Evolutionary conservation across 2,797 vertebrate species (phyloP).

Genomic region (Ctenopoma kingsleyae): DNA sequence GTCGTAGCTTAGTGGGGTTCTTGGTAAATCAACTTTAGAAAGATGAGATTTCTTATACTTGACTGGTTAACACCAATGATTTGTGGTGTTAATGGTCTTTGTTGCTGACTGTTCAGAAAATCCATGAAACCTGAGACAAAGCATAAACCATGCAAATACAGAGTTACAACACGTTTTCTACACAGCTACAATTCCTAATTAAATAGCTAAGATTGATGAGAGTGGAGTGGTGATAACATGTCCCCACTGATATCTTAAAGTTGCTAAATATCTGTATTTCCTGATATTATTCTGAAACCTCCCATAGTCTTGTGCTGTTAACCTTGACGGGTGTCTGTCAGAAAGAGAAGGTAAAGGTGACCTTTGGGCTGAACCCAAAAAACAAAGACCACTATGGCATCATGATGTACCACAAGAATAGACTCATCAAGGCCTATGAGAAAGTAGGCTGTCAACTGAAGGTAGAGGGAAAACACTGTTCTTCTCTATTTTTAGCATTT

Average conservation of each 20-base stretch:
- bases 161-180: not conserved
- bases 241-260: no score
- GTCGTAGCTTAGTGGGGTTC: not conserved
- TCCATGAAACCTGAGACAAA: no score
- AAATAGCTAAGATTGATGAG: no score
- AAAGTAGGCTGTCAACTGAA: conserved; percentile 89
- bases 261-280: not conserved
- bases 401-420: conserved; percentile 91
- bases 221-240: no score
- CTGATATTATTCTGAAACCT: not conserved
- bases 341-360: conserved; percentile 89
- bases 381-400: conserved; percentile 85
- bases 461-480: conserved; percentile 57
- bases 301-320: not conserved
- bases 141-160: not conserved
- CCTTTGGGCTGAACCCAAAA: conserved; percentile 86
- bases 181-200: not conserved
- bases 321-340: conserved; percentile 69
- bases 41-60: not conserved
- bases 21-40: not conserved
- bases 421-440: conserved; percentile 88
- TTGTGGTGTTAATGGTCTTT: no score
- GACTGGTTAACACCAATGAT: no score
- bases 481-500: not conserved
- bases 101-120: not conserved